Evolutionary conservation across 2,888 invertebrate genomes (phyloP), one percentile per base, ranked within the genome.

Genomic region (Eumerus sabulonum): DNA sequence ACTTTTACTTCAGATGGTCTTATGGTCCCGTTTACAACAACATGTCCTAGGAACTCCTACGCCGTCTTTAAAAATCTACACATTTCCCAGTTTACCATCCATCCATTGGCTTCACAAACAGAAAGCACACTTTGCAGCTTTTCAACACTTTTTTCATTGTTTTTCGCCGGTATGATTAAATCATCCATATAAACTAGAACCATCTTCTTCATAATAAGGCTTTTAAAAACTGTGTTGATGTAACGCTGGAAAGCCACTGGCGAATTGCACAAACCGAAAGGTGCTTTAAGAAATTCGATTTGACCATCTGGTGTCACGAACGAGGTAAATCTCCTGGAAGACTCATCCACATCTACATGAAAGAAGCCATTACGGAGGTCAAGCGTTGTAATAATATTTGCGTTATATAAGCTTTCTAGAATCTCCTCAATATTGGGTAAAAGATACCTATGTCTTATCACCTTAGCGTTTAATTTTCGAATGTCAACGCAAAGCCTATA

Each of bases 241-340:
- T 53, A 76, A 16, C 86, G 48, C 18, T 83, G 86, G n/a, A n/a
- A n/a, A n/a, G 84, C 82, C 5, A 84, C 74, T 9, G 88, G 88
- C 9, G 83, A 84, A 16, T 85, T 87, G 44, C 85, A 86, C 3
- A 88, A 53, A 1, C 88, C 88, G 82, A 89, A 89, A 0, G 88
- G 87, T 44, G 83, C n/a, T n/a, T n/a, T n/a, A n/a, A n/a, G n/a
- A n/a, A n/a, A n/a, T n/a, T n/a, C n/a, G n/a, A n/a, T n/a, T n/a
- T n/a, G n/a, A n/a, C n/a, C n/a, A n/a, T n/a, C n/a, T n/a, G n/a
- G n/a, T n/a, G n/a, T n/a, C n/a, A n/a, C n/a, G n/a, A n/a, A n/a
- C n/a, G n/a, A 27, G 7, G 27, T 27, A 27, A 27, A 87, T 79
- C 71, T 79, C 9, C 9, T 13, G 17, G 38, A 45, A 0, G 5